Percentiles rank a stretch among this genome's conserved stretches.
Evolutionary conservation across 2,797 vertebrate genomes (phyloP).

Genomic region (Philypnodon macrostomus): DNA sequence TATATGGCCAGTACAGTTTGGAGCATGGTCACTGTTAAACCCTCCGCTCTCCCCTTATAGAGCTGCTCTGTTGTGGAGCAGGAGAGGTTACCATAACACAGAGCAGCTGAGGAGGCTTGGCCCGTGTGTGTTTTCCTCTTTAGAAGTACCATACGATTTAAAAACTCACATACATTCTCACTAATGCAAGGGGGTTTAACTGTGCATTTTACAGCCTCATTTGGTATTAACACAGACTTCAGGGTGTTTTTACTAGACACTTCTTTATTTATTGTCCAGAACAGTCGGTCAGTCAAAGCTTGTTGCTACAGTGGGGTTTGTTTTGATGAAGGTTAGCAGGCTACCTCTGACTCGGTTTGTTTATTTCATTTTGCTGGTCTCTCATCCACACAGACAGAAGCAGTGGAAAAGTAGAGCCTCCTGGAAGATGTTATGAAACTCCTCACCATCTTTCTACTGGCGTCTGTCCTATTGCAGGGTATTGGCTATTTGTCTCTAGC

Average conservation of each 20-base stretch:
- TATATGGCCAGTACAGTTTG: slow-evolving; percentile 35
- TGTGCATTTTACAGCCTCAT: slow-evolving; percentile 1
- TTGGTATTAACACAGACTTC: slow-evolving; percentile 7
- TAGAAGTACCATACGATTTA: slow-evolving; percentile 44
- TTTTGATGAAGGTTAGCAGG: slow-evolving; percentile 38
- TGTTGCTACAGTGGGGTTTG: slow-evolving; percentile 36
- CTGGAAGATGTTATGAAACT: too few relatives aligned
- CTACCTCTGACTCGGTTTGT: slow-evolving; percentile 23
- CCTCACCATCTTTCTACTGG: too few relatives aligned
- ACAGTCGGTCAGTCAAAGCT: slow-evolving; percentile 25
- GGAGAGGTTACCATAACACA: slow-evolving; percentile 72
- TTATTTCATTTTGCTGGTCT: slow-evolving; percentile 43
- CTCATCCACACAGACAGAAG: slow-evolving; percentile 23
- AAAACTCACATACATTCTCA: slow-evolving; percentile 16
- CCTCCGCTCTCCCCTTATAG: slow-evolving; percentile 50
- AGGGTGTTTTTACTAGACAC: slow-evolving; percentile 3
- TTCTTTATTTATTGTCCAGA: slow-evolving; percentile 9
- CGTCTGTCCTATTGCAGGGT: slow-evolving; percentile 11
- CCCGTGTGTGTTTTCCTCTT: slow-evolving; percentile 52
- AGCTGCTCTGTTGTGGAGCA: slow-evolving; percentile 61
- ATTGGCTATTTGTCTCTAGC: slow-evolving; percentile 16
- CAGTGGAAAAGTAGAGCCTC: slow-evolving; percentile 14
- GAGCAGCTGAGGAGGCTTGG: slow-evolving; percentile 33
- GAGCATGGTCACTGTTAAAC: slow-evolving; percentile 34
- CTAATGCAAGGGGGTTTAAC: slow-evolving; percentile 9